Percentiles rank a stretch among this genome's conserved stretches.
Conservation (phyloP, 2,113 vertebrate genomes). For the Patagioenas fasciata region DNA sequence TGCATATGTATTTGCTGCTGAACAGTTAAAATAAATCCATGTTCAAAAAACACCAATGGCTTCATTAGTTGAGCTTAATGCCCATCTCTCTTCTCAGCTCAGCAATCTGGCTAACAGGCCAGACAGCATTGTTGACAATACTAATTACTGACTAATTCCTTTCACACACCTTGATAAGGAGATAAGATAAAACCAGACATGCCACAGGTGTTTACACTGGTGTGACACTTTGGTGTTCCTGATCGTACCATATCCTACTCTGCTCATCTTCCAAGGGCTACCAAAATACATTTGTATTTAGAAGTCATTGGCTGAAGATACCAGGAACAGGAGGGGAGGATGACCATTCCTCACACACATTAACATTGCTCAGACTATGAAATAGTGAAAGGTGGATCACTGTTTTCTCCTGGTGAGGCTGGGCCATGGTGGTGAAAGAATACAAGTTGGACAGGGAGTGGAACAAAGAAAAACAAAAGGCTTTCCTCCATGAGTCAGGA, state of each 20-base stretch:
- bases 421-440: background rate
- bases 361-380: background rate
- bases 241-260: background rate
- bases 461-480: background rate
- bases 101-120: background rate
- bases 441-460: background rate
- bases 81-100: background rate
- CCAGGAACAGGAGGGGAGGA: background rate
- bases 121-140: background rate
- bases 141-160: conserved; percentile 32
- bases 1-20: background rate
- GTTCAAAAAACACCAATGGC: background rate
- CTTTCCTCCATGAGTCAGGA: background rate
- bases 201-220: background rate
- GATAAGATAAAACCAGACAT: background rate
- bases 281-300: background rate
- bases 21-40: background rate
- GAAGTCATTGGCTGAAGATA: background rate
- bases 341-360: background rate
- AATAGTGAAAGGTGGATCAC: background rate
- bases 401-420: background rate
- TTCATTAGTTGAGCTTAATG: background rate
- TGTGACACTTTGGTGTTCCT: background rate
- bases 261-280: background rate
- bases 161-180: conserved; percentile 20